Evolutionary conservation across 2,797 vertebrate genomes (phyloP).

Genomic region (Gouania willdenowi): DNA sequence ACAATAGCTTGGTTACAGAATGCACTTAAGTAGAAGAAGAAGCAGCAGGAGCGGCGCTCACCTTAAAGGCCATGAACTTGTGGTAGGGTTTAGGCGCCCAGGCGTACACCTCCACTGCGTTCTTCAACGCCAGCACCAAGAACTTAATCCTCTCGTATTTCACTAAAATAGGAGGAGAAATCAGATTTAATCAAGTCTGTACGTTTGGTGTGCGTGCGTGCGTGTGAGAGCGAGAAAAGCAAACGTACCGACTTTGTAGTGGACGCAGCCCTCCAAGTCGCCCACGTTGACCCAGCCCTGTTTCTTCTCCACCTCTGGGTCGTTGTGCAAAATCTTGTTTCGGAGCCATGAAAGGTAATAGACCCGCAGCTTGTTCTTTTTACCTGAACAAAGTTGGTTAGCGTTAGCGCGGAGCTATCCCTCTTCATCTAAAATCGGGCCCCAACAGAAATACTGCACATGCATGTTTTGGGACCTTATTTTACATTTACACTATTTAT

Average conservation of each 20-base stretch:
- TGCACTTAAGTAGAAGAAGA: neutral
- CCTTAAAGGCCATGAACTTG: conserved; percentile 96
- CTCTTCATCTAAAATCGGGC: too few species aligned
- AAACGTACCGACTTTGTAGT: conserved; percentile 87
- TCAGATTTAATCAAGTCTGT: too few species aligned
- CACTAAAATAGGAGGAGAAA: conserved; percentile 75
- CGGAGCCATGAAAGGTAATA: conserved; percentile 93
- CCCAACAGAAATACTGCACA: neutral
- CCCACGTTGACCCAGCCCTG: conserved; percentile 92
- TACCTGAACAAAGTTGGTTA: conserved; percentile 78
- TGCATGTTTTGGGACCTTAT: too few species aligned
- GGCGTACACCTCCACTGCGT: conserved; percentile 89
- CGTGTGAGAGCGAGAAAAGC: too few species aligned
- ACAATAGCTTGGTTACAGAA: too few species aligned
- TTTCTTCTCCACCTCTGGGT: conserved; percentile 93
- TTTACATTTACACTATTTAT: too few species aligned
- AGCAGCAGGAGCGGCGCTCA: conserved; percentile 19
- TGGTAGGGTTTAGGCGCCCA: conserved; percentile 94
- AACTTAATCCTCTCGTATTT: conserved; percentile 93
- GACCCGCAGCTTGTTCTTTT: conserved; percentile 89
- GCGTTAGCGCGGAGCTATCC: too few species aligned
- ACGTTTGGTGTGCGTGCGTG: neutral
- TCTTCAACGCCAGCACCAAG: conserved; percentile 89
- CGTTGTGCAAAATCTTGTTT: conserved; percentile 92
- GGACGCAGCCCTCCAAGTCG: conserved; percentile 89